Conservation (phyloP, 2,888 invertebrate species). For the Microctonus hyperodae region DNA sequence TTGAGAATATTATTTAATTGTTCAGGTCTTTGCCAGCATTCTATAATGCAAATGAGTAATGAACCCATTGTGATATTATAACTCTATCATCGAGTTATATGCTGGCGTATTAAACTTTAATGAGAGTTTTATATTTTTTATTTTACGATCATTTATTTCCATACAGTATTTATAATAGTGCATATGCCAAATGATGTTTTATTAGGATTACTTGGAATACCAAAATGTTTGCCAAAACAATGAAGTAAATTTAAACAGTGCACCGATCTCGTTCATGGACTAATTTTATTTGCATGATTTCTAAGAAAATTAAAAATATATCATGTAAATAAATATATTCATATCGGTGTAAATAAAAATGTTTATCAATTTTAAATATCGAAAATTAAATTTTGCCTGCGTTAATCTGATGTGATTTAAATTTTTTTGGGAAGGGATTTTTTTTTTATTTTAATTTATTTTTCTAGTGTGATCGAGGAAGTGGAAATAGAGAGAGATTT, state of each 20-base stretch:
- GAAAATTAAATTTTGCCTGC: neutral
- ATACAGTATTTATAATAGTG: neutral
- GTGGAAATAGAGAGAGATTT: slow-evolving; percentile 19
- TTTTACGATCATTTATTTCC: neutral
- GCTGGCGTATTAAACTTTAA: neutral
- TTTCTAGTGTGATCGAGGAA: neutral
- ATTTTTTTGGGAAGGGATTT: neutral
- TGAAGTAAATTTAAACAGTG: neutral
- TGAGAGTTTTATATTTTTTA: neutral
- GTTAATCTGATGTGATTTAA: neutral
- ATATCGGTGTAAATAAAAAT: neutral
- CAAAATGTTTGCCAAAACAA: neutral
- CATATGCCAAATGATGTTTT: neutral
- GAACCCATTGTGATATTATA: neutral
- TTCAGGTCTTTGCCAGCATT: slow-evolving; percentile 8
- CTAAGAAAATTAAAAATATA: no score
- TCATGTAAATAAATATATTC: no score
- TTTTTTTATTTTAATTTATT: neutral
- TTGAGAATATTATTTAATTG: slow-evolving; percentile 23
- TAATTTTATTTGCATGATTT: neutral
- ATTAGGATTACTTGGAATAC: neutral
- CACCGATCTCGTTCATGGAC: no score
- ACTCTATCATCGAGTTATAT: neutral
- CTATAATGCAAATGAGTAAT: neutral
- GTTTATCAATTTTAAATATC: neutral